Evolutionary conservation across 2,888 invertebrate species (phyloP).

Genomic region (Nomada hirtipes): DNA sequence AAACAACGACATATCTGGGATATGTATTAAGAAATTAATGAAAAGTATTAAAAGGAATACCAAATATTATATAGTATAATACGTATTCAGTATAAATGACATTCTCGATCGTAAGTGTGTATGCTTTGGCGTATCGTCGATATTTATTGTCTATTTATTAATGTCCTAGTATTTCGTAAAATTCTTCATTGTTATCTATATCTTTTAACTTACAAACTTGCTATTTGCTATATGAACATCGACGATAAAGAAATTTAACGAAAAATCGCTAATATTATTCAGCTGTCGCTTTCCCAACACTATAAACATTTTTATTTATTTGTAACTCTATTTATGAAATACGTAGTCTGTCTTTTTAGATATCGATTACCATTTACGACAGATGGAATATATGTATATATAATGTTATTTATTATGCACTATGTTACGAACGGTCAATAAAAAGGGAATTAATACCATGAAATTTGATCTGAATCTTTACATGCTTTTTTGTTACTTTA

Average conservation of each 20-base stretch:
- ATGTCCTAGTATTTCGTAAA: constrained; percentile 32
- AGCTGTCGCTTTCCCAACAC: constrained; percentile 50
- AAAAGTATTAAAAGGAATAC: constrained; percentile 66
- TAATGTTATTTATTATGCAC: constrained; percentile 76
- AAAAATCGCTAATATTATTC: constrained; percentile 54
- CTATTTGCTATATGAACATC: constrained; percentile 26
- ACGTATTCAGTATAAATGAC: constrained; percentile 28
- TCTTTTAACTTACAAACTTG: constrained; percentile 16
- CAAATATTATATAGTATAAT: constrained; percentile 49
- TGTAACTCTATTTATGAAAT: constrained; percentile 58
- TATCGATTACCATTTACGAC: constrained; percentile 59
- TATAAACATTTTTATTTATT: constrained; percentile 67
- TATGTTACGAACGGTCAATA: constrained; percentile 77
- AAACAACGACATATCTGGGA: constrained; percentile 80
- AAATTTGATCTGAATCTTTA: background rate
- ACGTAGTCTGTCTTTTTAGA: constrained; percentile 66
- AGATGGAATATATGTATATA: constrained; percentile 64
- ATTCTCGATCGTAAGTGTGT: constrained; percentile 28
- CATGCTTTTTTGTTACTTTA: no score
- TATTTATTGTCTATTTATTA: constrained; percentile 43
- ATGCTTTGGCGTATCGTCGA: constrained; percentile 41
- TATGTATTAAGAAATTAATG: constrained; percentile 71
- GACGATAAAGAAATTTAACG: constrained; percentile 12
- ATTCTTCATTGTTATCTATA: constrained; percentile 37
- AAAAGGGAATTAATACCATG: constrained; percentile 66